These are phyloP conservation scores for Pogonomyrmex barbatus DNA, from an alignment of 1,140 invertebrate species.

Conservation along the genomic window DNA sequence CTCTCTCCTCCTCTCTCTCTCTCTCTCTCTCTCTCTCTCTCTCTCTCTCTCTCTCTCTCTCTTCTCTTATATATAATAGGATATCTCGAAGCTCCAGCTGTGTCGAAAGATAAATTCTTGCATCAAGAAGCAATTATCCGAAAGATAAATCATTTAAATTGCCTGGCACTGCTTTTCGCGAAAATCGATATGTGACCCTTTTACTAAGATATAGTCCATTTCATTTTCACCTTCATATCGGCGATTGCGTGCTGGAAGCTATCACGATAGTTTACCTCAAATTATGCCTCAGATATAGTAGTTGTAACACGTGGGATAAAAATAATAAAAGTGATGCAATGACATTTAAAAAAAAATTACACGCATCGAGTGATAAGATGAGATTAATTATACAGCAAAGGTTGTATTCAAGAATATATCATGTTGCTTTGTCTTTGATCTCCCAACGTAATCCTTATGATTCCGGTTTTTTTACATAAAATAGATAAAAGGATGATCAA, in stretches of 20 bases:
- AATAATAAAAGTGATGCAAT: neutral
- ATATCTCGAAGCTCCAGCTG: neutral
- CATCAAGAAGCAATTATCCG: neutral
- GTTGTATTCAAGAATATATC: neutral
- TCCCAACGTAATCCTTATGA: neutral
- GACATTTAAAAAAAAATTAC: neutral
- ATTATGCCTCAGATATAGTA: neutral
- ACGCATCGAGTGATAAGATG: neutral
- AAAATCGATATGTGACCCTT: constrained; percentile 50
- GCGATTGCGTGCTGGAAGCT: constrained; percentile 28
- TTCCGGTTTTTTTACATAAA: neutral
- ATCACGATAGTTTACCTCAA: neutral
- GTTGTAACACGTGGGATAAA: neutral
- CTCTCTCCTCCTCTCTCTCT: too few species aligned
- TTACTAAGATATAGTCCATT: constrained; percentile 23
- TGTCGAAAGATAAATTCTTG: neutral
- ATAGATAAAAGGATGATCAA: neutral
- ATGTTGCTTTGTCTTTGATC: neutral
- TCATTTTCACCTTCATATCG: constrained; percentile 37
- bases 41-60: too few species aligned
- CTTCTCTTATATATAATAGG: constrained; percentile 1
- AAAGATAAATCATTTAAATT: neutral
- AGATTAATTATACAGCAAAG: neutral
- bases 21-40: too few species aligned
- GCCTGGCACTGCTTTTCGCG: constrained; percentile 1